Evolutionary conservation across 2,113 vertebrate species (phyloP).

Genomic region (Phoenicopterus ruber): DNA sequence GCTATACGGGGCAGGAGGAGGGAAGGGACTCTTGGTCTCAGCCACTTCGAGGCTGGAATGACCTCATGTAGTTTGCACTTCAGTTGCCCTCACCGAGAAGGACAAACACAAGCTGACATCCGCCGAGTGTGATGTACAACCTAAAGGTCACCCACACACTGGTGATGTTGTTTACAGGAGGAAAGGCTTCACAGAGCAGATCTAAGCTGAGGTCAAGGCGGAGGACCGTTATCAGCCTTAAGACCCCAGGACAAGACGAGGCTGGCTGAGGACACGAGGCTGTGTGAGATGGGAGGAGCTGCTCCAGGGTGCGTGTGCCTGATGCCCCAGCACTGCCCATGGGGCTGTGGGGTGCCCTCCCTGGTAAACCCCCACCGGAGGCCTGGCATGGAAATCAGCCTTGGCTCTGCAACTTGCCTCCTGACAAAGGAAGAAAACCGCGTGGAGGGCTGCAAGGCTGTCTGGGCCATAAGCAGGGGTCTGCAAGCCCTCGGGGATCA

Average conservation of each 20-base stretch:
- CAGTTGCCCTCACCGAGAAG: neutral
- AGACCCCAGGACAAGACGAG: neutral
- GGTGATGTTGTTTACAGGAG: neutral
- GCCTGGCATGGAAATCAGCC: neutral
- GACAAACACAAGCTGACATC: neutral
- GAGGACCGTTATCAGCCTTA: neutral
- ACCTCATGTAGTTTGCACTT: neutral
- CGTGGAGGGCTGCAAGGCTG: neutral
- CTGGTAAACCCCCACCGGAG: rapidly evolving
- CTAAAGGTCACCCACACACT: neutral
- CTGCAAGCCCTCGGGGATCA: neutral
- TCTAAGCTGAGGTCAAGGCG: neutral
- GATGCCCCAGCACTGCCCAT: neutral
- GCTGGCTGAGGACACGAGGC: neutral
- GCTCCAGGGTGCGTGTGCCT: rapidly evolving
- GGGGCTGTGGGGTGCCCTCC: neutral
- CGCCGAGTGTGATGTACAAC: neutral
- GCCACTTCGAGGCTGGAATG: neutral
- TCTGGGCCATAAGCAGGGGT: neutral
- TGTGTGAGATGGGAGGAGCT: neutral
- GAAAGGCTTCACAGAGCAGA: rapidly evolving
- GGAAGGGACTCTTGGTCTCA: neutral
- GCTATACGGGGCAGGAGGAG: neutral
- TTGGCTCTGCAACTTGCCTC: neutral
- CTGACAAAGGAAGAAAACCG: neutral